Evolutionary conservation across 2,888 invertebrate species (phyloP), one percentile per base, ranked within the genome.

Genomic region (Tachystola acroxantha): DNA sequence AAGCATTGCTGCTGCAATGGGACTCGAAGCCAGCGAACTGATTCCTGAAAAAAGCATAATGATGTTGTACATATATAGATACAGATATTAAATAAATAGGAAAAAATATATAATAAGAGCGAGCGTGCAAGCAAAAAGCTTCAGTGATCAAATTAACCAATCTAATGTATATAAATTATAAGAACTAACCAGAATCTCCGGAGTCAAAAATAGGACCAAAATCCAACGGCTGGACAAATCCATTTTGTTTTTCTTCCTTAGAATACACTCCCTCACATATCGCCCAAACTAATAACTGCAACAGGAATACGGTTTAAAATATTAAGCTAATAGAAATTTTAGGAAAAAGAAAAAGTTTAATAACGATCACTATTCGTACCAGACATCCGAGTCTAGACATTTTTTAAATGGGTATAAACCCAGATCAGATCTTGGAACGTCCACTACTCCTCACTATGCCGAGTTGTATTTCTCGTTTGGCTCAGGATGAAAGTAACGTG

Each of bases 161-260:
- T 19, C 7, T 14, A 7, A 11, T 10, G 27, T 27, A 19, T 10
- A 30, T n/a, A 43, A 28, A 28, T 7, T 20, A 20, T 35, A 28
- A 31, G 34, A 52, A 63, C 62, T 49, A 39, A 87, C 87, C 82
- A 40, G 70, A 70, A 49, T 73, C 68, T 42, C 72, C 76, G 34
- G 80, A 67, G 34, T 77, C 68, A 46, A 89, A 88, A 54, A 90
- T 75, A n/a, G 86, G 72, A 7, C 80, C 76, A 56, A 89, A 90
- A 64, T 90, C 89, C 57, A 88, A 68, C 9, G 89, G 86, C 43
- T 84, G 76, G 13, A 88, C 87, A 53, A 86, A 88, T 48, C 85
- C 88, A 48, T 68, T 66, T 43, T 74, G 66, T 30, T 63, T 53
- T 47, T 72, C 73, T 50, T 75, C 73, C 48, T 53, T 64, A 41